Percentiles rank a stretch among this genome's conserved stretches.
These are phyloP conservation scores for Tetanocera ferruginea DNA, from an alignment of 2,888 invertebrate species.

Conservation along the genomic window DNA sequence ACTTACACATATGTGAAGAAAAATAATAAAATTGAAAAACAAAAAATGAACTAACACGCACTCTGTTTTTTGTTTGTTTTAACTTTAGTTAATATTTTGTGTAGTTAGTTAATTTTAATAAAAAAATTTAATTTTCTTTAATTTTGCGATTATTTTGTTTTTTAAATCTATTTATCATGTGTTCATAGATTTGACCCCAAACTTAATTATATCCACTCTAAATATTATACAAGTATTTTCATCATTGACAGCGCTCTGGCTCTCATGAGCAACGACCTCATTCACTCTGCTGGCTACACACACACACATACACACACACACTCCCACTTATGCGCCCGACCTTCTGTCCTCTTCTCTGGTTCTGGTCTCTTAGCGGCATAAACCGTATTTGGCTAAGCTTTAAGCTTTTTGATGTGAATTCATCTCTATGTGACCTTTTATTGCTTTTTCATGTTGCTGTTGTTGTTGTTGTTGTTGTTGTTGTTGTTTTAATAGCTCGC, in stretches of 20 bases:
- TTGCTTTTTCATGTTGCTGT: neutral
- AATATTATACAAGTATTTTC: neutral
- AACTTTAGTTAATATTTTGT: neutral
- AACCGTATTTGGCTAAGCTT: neutral
- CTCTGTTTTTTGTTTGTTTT: neutral
- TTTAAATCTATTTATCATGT: neutral
- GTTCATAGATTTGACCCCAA: neutral
- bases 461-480: slow-evolving; percentile 28
- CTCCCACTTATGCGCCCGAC: neutral
- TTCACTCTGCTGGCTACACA: neutral
- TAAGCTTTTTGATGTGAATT: neutral
- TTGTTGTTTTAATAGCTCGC: slow-evolving; percentile 1
- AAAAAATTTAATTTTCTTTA: neutral
- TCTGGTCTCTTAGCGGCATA: neutral
- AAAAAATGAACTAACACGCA: slow-evolving; percentile 29
- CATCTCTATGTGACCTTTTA: too few species aligned
- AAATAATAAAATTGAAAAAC: neutral
- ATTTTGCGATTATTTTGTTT: neutral
- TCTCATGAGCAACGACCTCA: neutral
- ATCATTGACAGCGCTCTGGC: neutral
- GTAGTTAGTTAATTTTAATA: neutral
- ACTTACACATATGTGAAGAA: neutral
- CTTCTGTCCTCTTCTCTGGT: neutral
- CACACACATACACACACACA: too few species aligned
- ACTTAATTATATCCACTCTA: slow-evolving; percentile 20